Percentiles rank a stretch among this genome's conserved stretches.
These are phyloP conservation scores for Myzus persicae DNA, from an alignment of 1,140 invertebrate genomes.

Conservation along the genomic window DNA sequence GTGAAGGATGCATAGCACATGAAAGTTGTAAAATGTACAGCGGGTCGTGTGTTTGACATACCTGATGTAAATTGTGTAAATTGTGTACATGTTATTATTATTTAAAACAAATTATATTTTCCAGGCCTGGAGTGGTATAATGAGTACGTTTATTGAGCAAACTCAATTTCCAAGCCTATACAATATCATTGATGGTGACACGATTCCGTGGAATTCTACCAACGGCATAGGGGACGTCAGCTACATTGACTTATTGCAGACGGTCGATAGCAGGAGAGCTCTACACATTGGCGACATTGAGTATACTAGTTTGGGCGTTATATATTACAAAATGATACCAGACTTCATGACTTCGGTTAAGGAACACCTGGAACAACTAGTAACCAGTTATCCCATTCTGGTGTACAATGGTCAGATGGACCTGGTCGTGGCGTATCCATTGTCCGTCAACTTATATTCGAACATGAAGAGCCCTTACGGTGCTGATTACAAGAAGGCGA, in stretches of 20 bases:
- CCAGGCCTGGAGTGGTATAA: conserved; percentile 59
- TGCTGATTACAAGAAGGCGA: conserved; percentile 72
- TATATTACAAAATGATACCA: conserved; percentile 74
- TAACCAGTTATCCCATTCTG: conserved; percentile 74
- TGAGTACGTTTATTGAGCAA: conserved; percentile 57
- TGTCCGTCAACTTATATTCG: conserved; percentile 74
- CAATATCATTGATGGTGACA: conserved; percentile 56
- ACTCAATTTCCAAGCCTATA: conserved; percentile 58
- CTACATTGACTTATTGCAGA: conserved; percentile 68
- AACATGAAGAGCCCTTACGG: conserved; percentile 73
- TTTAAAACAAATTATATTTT: neutral
- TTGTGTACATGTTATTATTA: neutral
- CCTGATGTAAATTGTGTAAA: too few relatives aligned
- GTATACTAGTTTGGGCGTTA: conserved; percentile 64
- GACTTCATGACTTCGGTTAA: conserved; percentile 87
- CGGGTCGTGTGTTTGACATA: too few relatives aligned
- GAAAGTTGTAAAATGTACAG: too few relatives aligned
- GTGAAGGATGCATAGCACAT: too few relatives aligned
- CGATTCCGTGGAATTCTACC: conserved; percentile 16
- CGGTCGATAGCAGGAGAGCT: conserved; percentile 70
- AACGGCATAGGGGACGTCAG: neutral
- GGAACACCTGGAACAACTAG: conserved; percentile 74
- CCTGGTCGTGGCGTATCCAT: conserved; percentile 81
- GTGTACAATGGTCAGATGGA: conserved; percentile 82
- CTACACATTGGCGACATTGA: conserved; percentile 86